Evolutionary conservation across 2,888 invertebrate species (phyloP).

Genomic region (Ptilodon capucinus): DNA sequence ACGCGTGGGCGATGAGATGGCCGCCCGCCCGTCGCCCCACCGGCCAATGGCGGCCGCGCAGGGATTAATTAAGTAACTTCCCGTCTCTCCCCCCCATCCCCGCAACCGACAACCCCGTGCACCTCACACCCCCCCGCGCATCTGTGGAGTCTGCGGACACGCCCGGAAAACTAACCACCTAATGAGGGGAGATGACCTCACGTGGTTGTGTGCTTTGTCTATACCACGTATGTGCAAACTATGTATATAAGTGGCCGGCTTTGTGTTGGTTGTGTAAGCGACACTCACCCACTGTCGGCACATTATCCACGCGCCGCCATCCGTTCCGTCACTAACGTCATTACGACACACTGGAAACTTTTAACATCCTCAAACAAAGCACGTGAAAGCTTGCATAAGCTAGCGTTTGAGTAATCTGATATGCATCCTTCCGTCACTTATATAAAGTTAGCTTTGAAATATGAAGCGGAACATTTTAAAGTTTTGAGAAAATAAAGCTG

Average conservation of each 20-base stretch:
- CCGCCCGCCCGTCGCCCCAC: conserved; percentile 66
- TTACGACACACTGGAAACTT: conserved; percentile 18
- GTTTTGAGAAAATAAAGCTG: background rate
- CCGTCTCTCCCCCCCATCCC: conserved; percentile 55
- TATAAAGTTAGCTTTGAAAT: conserved; percentile 10
- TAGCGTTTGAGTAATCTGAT: conserved; percentile 34
- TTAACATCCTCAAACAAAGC: conserved; percentile 30
- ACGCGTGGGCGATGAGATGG: conserved; percentile 77
- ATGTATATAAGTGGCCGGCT: conserved; percentile 70
- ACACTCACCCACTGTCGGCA: conserved; percentile 42
- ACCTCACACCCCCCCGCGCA: conserved; percentile 52
- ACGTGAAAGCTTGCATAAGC: conserved; percentile 29
- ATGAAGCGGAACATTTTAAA: background rate
- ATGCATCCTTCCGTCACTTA: conserved; percentile 27
- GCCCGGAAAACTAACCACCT: conserved; percentile 83
- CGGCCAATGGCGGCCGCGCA: conserved; percentile 79
- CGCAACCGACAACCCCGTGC: conserved; percentile 41
- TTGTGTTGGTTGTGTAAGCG: conserved; percentile 66
- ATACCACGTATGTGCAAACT: conserved; percentile 67
- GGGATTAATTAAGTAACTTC: conserved; percentile 82
- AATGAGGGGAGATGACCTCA: conserved; percentile 83
- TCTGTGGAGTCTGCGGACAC: conserved; percentile 79
- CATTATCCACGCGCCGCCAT: conserved; percentile 45
- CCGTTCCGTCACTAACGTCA: conserved; percentile 24
- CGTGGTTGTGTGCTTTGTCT: conserved; percentile 78